phyloP scores from a whole-genome alignment of 1,140 invertebrate species.

The Scaptomyza montana region DNA sequence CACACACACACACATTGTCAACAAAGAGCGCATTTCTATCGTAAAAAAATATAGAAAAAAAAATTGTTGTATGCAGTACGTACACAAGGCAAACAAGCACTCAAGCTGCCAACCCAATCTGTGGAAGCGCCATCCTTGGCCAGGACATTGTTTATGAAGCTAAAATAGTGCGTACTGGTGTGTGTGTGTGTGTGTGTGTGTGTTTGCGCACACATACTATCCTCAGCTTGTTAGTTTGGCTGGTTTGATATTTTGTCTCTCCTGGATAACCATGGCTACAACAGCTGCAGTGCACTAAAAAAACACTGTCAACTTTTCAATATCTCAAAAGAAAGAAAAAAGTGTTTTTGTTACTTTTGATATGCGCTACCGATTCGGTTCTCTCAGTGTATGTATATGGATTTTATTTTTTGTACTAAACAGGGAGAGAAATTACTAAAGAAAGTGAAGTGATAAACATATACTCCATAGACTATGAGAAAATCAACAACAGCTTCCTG shows the following conservation, averaged over 20 bases:
- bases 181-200: slow-evolving; percentile 9
- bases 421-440: slow-evolving; percentile 31
- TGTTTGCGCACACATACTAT: background rate
- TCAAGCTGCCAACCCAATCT: slow-evolving; percentile 32
- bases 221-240: slow-evolving; percentile 46
- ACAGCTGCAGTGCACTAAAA: background rate
- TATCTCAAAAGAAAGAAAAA: background rate
- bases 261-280: background rate
- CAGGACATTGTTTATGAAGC: slow-evolving; percentile 35
- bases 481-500: slow-evolving; percentile 37
- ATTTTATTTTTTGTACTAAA: background rate
- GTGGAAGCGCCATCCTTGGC: slow-evolving; percentile 9
- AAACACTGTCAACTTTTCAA: background rate
- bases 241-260: slow-evolving; percentile 38
- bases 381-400: background rate
- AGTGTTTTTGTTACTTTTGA: background rate
- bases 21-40: background rate
- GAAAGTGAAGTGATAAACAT: slow-evolving; percentile 57
- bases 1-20: slow-evolving; percentile 18
- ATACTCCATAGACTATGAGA: slow-evolving; percentile 4
- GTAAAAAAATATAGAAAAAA: too few species aligned
- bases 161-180: slow-evolving; percentile 2
- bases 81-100: slow-evolving; percentile 10
- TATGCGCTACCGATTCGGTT: background rate
- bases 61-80: background rate